Evolutionary conservation across 2,113 vertebrate genomes (phyloP), one percentile per base, ranked within the genome.

Genomic region (Tyto alba): DNA sequence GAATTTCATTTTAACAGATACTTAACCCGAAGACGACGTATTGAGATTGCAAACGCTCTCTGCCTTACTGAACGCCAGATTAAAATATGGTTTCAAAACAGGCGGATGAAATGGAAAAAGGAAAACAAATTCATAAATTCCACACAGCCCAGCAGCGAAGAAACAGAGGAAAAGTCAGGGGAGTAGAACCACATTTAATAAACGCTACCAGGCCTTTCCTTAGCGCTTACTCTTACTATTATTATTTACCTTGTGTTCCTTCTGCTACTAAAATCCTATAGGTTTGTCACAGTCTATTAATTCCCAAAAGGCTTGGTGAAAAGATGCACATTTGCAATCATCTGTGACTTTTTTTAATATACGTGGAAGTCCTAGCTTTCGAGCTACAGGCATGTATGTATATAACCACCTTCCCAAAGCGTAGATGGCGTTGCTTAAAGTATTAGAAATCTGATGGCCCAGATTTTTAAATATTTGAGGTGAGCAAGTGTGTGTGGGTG

Each of bases 81-180:
- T 98, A 99, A 99, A 97, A 99, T 99, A 97, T 99, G 98, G 98
- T 99, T 99, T 98, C 98, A 99, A 98, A 99, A 99, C 96, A 98
- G 98, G 96, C 97, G 98, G 85, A 98, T 98, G 98, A 98, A 98
- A 94, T 98, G 98, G 98, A 98, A 98, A 96, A 98, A 98, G 94
- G 98, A 98, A 97, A 98, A 98, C 97, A 98, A 98, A 97, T 98
- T 98, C 96, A 97, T 98, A 97, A 98, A 98, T 97, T 98, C 98
- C 93, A 97, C 98, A 83, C 98, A 98, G 84, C 97, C 98, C 96
- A 98, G 97, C 97, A 98, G 98, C 95, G 98, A 98, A 96, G 98
- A 98, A 96, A 89, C 98, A 96, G 98, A 98, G 96, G 98, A 98
- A 76, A 98, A 98, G 91, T 96, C 98, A 97, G 98, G 98, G 96